Evolutionary conservation across 2,888 invertebrate species (phyloP).

Genomic region (Calliopum simillimum): DNA sequence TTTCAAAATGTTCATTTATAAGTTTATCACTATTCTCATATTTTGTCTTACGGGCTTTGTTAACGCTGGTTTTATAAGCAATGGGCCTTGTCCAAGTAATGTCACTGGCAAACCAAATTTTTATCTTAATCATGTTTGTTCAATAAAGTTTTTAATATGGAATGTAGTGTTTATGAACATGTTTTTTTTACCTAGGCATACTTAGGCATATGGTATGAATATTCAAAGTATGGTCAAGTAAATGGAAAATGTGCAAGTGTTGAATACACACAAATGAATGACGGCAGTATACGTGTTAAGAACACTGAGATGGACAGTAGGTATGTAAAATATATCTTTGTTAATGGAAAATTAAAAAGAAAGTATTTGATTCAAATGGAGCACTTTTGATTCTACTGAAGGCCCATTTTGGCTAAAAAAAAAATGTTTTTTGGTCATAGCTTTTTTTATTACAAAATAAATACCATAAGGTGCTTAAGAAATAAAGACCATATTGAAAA

Average conservation of each 20-base stretch:
- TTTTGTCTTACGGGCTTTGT: neutral
- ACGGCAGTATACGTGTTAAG: slow-evolving; percentile 67
- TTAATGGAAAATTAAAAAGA: too few relatives aligned
- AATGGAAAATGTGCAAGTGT: slow-evolving; percentile 80
- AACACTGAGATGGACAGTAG: slow-evolving; percentile 57
- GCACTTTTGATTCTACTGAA: too few relatives aligned
- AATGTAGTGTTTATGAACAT: neutral
- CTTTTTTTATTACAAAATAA: too few relatives aligned
- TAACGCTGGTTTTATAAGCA: neutral
- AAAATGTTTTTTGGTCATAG: neutral
- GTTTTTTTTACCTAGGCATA: slow-evolving; percentile 68
- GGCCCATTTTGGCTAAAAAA: neutral
- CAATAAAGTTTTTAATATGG: neutral
- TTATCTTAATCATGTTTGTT: neutral
- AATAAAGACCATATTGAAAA: too few relatives aligned
- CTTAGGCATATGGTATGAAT: slow-evolving; percentile 81
- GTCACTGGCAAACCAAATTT: neutral
- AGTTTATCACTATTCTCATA: neutral
- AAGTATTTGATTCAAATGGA: too few relatives aligned
- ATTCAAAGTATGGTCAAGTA: slow-evolving; percentile 77
- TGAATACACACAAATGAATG: slow-evolving; percentile 69
- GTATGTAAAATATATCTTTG: slow-evolving; percentile 34
- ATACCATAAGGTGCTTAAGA: too few relatives aligned
- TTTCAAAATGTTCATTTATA: neutral
- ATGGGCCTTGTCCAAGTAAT: neutral